Evolutionary conservation across 1,140 invertebrate genomes (phyloP), one percentile per base, ranked within the genome.

Genomic region (Acyrthosiphon pisum): DNA sequence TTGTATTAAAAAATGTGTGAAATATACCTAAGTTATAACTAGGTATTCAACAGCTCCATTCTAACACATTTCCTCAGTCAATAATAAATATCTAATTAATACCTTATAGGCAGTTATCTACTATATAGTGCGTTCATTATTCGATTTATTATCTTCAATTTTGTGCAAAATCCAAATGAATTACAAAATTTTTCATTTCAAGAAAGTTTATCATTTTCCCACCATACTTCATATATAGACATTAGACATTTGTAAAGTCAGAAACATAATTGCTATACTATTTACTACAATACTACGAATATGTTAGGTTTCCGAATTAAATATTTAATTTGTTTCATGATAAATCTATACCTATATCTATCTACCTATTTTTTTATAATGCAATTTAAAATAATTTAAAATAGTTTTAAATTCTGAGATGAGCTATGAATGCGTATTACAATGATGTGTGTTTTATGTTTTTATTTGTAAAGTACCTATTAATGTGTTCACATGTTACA

Each of bases 61-160:
- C 44, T 46, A 46, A 8, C 8, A 46, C 44, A 7, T 46, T 9
- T 9, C 44, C 44, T 46, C 0, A 46, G 7, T 46, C 7, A 9
- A 7, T 46, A 46, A 9, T 46, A 7, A 9, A 46, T 46, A 46
- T 46, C 44, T 46, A 46, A 46, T 46, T 46, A 46, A 11, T 68
- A 68, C 41, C 41, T 41, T 41, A 41, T 41, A 41, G 41, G 2
- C 4, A 41, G 41, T 41, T 41, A 41, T 2, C 41, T 41, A 41
- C n/a, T 76, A 76, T 76, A n/a, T 76, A n/a, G 1, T n/a, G 30
- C 4, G 14, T n/a, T 76, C 6, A n/a, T 14, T 6, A 76, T 76
- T 76, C 60, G 11, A 68, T 68, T n/a, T n/a, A n/a, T 37, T 41
- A 26, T 84, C 37, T 84, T 84, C 83, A 84, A 84, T 84, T 84